Percentiles rank a stretch among this genome's conserved stretches.
Conservation (phyloP, 2,797 vertebrate genomes). For the Buceros bicornis region DNA sequence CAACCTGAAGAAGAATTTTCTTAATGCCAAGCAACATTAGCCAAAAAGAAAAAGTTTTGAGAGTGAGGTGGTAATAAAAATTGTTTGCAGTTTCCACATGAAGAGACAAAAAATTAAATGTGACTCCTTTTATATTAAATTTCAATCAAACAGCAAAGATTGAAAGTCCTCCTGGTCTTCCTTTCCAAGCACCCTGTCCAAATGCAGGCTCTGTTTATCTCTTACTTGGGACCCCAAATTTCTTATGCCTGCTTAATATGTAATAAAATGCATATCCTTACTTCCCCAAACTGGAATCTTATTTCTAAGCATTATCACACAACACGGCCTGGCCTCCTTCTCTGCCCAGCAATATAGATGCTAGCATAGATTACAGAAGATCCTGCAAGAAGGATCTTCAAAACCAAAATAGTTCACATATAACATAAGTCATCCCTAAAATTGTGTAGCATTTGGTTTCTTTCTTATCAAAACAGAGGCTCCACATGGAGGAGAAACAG, state of each 20-base stretch:
- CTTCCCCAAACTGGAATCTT: background rate
- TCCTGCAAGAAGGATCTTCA: background rate
- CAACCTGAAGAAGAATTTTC: background rate
- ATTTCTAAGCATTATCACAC: background rate
- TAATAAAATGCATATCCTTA: background rate
- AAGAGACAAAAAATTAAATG: background rate
- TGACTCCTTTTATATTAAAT: background rate
- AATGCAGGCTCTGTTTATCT: background rate
- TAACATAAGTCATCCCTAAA: background rate
- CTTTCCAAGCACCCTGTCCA: background rate
- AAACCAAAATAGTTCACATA: background rate
- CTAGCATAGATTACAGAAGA: background rate
- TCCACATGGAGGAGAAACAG: background rate
- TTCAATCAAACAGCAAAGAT: background rate
- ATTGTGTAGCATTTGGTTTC: fast-evolving
- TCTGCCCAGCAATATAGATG: background rate
- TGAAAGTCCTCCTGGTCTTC: background rate
- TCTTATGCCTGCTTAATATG: background rate
- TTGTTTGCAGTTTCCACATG: background rate
- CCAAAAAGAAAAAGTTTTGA: background rate
- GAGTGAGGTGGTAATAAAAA: background rate
- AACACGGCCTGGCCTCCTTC: background rate
- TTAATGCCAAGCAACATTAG: background rate
- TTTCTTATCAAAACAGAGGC: background rate
- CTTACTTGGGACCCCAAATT: background rate